Percentiles rank a stretch among this genome's conserved stretches.
phyloP scores from a whole-genome alignment of 2,113 vertebrate species.

The Serinus canaria region DNA sequence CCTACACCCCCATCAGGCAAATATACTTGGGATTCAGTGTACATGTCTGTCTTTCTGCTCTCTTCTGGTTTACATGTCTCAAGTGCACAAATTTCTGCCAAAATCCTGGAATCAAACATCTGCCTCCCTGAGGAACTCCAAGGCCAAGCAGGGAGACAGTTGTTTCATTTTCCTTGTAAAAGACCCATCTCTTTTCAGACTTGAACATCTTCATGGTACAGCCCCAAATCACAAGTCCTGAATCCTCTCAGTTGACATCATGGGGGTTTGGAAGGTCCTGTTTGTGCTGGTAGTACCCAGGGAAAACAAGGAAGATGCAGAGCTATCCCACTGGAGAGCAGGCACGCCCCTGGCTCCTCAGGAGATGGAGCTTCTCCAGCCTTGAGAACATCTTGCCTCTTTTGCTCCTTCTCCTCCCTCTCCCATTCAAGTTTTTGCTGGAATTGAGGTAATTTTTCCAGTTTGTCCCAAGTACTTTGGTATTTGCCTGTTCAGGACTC shows the following conservation, averaged over 20 bases:
- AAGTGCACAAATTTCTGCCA: background rate
- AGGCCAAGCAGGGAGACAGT: background rate
- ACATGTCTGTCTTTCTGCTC: background rate
- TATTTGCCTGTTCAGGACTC: background rate
- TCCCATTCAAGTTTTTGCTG: background rate
- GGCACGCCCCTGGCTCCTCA: background rate
- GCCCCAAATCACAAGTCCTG: background rate
- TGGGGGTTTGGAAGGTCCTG: background rate
- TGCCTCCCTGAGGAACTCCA: background rate
- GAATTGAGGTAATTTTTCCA: background rate
- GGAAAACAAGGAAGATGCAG: background rate
- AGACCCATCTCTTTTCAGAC: background rate
- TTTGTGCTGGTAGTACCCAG: background rate
- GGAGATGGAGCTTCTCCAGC: background rate
- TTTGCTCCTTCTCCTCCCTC: background rate
- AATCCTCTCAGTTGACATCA: background rate
- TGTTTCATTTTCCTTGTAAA: background rate
- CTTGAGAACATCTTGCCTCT: background rate
- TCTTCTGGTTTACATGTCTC: background rate
- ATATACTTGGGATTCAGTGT: background rate
- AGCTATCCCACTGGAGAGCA: background rate
- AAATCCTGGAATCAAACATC: background rate
- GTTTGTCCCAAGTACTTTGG: background rate
- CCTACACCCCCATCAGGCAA: background rate
- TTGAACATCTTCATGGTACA: accelerated